Evolutionary conservation across 2,888 invertebrate species (phyloP), one percentile per base, ranked within the genome.

Genomic region (Apamea anceps): DNA sequence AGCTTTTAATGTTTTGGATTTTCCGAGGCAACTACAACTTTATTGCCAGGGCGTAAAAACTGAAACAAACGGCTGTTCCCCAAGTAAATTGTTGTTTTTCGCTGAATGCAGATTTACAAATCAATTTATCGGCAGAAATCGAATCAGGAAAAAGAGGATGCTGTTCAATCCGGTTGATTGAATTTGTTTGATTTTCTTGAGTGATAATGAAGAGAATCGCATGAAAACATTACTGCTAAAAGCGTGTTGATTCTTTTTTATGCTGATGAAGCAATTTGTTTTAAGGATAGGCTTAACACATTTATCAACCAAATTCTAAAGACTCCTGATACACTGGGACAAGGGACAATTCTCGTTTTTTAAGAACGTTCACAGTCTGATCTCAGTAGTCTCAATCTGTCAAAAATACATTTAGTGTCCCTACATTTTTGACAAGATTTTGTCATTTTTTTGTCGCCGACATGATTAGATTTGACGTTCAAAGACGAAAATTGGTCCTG

Each of bases 1-100:
- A 77, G 85, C 89, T 89, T 91, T 93, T 93, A 93, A 92, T 91
- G 91, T 91, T 90, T 88, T 73, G 89, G 79, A 91, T 90, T 91
- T 90, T 85, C 79, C n/a, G 54, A 82, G 66, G 65, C 72, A 79
- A 88, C 81, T 85, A 80, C 88, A 80, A 89, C 76, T 89, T 90
- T 89, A 89, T 85, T 86, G 79, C 72, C 62, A 71, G 63, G 67
- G 65, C 79, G 76, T 84, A 88, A 89, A 84, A 89, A 85, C 77
- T 79, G 77, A 85, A 88, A 82, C 77, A 80, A 85, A 84, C 72
- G 45, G 54, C 71, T 84, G 77, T 81, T 75, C 25, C 54, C 62
- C 51, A 80, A 82, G 72, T 73, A 80, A 84, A 88, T 71, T 82
- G 82, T 85, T 85, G 72, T 83, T 88, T 81, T 79, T 75, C 60